Evolutionary conservation across 2,797 vertebrate genomes (phyloP).

Genomic region (Psittacula echo): DNA sequence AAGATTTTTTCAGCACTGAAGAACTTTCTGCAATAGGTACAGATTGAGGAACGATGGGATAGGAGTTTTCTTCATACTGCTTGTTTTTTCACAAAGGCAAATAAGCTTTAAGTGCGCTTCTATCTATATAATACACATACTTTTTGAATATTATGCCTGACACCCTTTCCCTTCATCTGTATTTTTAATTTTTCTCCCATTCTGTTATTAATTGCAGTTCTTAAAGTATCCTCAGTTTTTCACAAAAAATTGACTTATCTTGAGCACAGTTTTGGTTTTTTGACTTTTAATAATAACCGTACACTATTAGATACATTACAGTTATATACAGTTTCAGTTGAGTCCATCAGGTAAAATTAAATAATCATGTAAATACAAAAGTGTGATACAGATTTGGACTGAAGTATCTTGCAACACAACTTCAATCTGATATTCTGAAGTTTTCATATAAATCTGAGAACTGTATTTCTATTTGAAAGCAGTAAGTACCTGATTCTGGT

Average conservation of each 20-base stretch:
- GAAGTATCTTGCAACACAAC: not conserved
- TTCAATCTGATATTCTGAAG: not conserved
- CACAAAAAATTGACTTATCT: not conserved
- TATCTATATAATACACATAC: not conserved
- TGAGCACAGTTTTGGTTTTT: not conserved
- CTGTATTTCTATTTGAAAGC: not conserved
- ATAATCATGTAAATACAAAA: not conserved
- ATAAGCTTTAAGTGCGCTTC: not conserved
- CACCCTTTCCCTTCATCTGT: not conserved
- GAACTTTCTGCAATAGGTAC: not conserved
- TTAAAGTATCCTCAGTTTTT: not conserved
- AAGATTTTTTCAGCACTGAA: not conserved
- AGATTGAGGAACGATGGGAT: not conserved
- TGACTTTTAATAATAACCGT: not conserved
- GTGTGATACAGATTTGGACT: not conserved
- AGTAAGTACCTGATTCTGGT: slow-evolving; percentile 89
- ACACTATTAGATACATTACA: not conserved
- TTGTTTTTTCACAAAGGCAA: not conserved
- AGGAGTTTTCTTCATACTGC: not conserved
- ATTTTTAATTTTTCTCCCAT: not conserved
- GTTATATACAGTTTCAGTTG: not conserved
- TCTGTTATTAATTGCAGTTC: not conserved
- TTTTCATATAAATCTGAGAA: not conserved
- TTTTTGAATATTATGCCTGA: not conserved
- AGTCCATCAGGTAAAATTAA: not conserved